phyloP scores from a whole-genome alignment of 1,140 invertebrate species.

The Drosophila subpulchrella region DNA sequence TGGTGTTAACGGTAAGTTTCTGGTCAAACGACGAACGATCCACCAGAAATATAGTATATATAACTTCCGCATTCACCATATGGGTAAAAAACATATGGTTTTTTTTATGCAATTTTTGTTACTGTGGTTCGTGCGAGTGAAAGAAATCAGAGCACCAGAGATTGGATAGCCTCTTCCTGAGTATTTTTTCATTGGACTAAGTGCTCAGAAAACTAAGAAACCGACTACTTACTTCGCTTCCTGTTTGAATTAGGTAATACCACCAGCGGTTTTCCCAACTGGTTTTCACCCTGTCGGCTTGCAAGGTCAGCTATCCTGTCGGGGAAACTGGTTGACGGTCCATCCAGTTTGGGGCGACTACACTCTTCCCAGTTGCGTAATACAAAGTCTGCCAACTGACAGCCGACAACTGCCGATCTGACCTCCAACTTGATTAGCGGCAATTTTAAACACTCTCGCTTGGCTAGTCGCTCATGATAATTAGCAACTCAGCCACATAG shows the following conservation, averaged over 20 bases:
- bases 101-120: slow-evolving; percentile 36
- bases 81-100: background rate
- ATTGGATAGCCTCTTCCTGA: slow-evolving; percentile 24
- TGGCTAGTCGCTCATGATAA: slow-evolving; percentile 59
- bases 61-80: slow-evolving; percentile 50
- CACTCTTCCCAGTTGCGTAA: slow-evolving; percentile 59
- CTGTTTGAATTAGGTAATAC: slow-evolving; percentile 74
- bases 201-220: slow-evolving; percentile 6
- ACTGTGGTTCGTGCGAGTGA: slow-evolving; percentile 28
- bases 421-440: slow-evolving; percentile 81
- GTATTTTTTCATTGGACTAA: slow-evolving; percentile 31
- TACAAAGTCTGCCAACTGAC: slow-evolving; percentile 29
- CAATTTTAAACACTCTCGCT: slow-evolving; percentile 54
- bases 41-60: background rate
- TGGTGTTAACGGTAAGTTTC: slow-evolving; percentile 61
- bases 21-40: background rate
- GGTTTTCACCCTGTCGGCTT: slow-evolving; percentile 39
- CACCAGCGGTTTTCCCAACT: slow-evolving; percentile 56
- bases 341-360: slow-evolving; percentile 5
- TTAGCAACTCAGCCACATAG: slow-evolving; percentile 57
- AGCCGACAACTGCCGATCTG: slow-evolving; percentile 43
- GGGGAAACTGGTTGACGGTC: slow-evolving; percentile 20
- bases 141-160: slow-evolving; percentile 23
- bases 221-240: slow-evolving; percentile 16
- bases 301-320: slow-evolving; percentile 59